Evolutionary conservation across 2,113 vertebrate species (phyloP), one percentile per base, ranked within the genome.

Genomic region (Numenius arquata): DNA sequence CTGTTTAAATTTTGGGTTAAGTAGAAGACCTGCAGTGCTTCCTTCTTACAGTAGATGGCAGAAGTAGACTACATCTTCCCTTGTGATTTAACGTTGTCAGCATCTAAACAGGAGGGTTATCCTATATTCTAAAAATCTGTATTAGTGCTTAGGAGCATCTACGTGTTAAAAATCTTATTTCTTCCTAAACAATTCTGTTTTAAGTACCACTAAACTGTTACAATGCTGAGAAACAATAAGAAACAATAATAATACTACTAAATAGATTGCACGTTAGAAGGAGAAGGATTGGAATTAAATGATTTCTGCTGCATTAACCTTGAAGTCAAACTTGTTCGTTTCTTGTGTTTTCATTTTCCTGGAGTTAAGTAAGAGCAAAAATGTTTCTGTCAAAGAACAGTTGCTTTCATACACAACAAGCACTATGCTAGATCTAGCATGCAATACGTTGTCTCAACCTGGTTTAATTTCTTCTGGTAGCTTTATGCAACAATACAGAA

Each of bases 11-110:
- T 76, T 66, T 53, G 4, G 16, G 45, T 63, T 23, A 47, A 50
- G 48, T 23, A 55, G 34, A 45, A 76, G 5, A 75, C 3, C 12
- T 85, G 93, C 55, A 95, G 19, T 95, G 88, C 93, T n/a, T 55
- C 41, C 30, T 85, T 81, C 11, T 15, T 79, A 86, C 98, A 97
- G 95, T 96, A 98, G 98, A 84, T 98, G 98, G 98, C 98, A 98
- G 95, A 95, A 58, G 65, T 67, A 94, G 65, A 90, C 96, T 80
- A 88, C 12, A 1, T 59, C 90, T 85, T 52, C 20, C 18, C 76
- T 67, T 73, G 26, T 15, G 40, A 77, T 66, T 79, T 40, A 38
- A 74, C 41, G 67, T 48, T 63, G 36, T 59, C 65, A 85, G n/a
- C 58, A 43, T 36, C 40, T 88, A 68, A 95, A 85, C 63, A 80